Evolutionary conservation across 2,888 invertebrate genomes (phyloP).

Genomic region (Dusona sp.): DNA sequence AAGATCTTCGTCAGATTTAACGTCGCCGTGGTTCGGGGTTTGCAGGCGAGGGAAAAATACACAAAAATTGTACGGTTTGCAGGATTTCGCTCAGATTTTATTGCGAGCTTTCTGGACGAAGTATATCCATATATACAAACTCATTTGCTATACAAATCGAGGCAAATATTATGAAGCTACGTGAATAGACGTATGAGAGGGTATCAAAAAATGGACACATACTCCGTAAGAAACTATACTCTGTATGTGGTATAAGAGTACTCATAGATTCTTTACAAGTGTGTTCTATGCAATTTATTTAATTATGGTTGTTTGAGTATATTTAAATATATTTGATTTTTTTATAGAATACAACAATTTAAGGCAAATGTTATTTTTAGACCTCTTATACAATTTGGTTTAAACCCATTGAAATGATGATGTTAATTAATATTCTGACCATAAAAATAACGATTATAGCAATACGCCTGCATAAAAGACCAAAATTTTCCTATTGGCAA

Average conservation of each 20-base stretch:
- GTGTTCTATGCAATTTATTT: not conserved
- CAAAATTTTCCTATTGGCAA: not conserved
- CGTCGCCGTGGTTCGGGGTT: conserved; percentile 36
- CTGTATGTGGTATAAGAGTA: not conserved
- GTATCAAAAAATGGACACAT: not conserved
- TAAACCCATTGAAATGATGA: not conserved
- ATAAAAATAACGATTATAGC: not conserved
- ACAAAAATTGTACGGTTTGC: conserved; percentile 41
- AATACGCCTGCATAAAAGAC: not conserved
- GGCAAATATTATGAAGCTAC: not conserved
- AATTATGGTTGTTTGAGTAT: not conserved
- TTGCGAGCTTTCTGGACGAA: conserved; percentile 5
- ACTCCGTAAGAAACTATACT: not conserved
- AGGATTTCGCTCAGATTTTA: conserved; percentile 59
- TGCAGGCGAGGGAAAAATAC: conserved; percentile 36
- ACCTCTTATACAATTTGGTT: not conserved
- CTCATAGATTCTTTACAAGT: not conserved
- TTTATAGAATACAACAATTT: not conserved
- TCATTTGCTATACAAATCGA: conserved; percentile 33
- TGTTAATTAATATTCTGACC: not conserved
- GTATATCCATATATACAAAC: conserved; percentile 1
- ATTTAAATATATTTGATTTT: not conserved
- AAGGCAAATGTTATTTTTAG: not conserved
- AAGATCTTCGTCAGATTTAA: conserved; percentile 62
- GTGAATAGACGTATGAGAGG: conserved; percentile 16